Percentiles rank a stretch among this genome's conserved stretches.
phyloP scores from a whole-genome alignment of 2,888 invertebrate genomes.

The Tricholauxania praeusta region DNA sequence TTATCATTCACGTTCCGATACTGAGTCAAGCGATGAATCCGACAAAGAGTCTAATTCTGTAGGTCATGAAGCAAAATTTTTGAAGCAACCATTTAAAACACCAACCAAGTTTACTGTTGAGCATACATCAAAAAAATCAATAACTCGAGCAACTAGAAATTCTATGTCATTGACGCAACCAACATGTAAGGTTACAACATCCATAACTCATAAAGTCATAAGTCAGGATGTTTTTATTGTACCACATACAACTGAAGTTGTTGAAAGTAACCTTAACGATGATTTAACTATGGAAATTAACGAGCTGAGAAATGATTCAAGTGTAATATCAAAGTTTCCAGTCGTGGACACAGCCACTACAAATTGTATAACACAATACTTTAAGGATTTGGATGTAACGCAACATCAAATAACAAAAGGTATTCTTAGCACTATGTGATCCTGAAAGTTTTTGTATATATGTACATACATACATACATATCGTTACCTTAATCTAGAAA shows the following conservation, averaged over 20 bases:
- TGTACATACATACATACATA: too few relatives aligned
- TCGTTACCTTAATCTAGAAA: too few relatives aligned
- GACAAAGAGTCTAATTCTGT: not conserved
- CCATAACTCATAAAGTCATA: slow-evolving; percentile 39
- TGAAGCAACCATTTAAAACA: not conserved
- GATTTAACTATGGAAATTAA: not conserved
- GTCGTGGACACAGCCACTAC: not conserved
- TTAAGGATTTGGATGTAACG: not conserved
- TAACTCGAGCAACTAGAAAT: slow-evolving; percentile 1
- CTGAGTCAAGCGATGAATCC: slow-evolving; percentile 5
- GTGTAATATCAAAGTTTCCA: not conserved
- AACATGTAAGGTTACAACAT: slow-evolving; percentile 36
- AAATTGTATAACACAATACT: slow-evolving; percentile 1
- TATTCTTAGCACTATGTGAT: too few relatives aligned
- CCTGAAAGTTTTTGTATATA: too few relatives aligned
- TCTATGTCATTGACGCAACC: not conserved
- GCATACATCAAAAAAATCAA: slow-evolving; percentile 7
- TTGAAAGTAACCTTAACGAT: not conserved
- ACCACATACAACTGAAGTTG: not conserved
- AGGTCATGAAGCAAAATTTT: not conserved
- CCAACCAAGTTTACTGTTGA: slow-evolving; percentile 2
- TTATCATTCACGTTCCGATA: slow-evolving; percentile 21
- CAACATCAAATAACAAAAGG: too few relatives aligned
- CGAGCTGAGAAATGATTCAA: not conserved
- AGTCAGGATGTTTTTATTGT: slow-evolving; percentile 20